Evolutionary conservation across 2,888 invertebrate species (phyloP).

Genomic region (Drosophila borborema): DNA sequence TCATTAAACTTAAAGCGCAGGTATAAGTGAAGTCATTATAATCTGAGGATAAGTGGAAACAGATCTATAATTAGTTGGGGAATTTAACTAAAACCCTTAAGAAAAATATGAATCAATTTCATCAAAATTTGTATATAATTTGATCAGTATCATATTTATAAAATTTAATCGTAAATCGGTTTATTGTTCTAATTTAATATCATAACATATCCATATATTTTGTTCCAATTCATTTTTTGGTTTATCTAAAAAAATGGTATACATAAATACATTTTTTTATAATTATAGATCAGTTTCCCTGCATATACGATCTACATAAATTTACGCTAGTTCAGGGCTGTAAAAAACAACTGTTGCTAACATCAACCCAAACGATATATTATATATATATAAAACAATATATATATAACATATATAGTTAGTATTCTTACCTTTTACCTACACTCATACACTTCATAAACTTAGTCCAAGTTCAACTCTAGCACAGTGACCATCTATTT

Average conservation of each 20-base stretch:
- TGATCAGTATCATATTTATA: not conserved
- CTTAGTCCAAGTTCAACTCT: constrained; percentile 34
- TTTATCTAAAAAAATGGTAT: not conserved
- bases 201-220: not conserved
- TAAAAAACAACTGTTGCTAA: constrained; percentile 6
- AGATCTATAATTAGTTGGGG: not conserved
- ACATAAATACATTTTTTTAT: not conserved
- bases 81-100: not conserved
- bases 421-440: constrained; percentile 20
- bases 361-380: constrained; percentile 5
- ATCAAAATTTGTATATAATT: no score
- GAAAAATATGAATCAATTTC: no score
- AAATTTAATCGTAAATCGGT: not conserved
- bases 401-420: not conserved
- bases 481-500: constrained; percentile 38
- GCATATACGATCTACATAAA: constrained; percentile 13
- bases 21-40: constrained; percentile 15
- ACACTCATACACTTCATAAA: constrained; percentile 11
- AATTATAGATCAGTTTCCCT: not conserved
- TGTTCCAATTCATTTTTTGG: not conserved
- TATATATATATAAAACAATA: not conserved
- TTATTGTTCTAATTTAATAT: no score
- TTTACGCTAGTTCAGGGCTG: constrained; percentile 17
- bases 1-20: constrained; percentile 35
- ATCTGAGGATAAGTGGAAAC: constrained; percentile 8